Conservation (phyloP, 2,888 invertebrate genomes). For the Apamea sordens region DNA sequence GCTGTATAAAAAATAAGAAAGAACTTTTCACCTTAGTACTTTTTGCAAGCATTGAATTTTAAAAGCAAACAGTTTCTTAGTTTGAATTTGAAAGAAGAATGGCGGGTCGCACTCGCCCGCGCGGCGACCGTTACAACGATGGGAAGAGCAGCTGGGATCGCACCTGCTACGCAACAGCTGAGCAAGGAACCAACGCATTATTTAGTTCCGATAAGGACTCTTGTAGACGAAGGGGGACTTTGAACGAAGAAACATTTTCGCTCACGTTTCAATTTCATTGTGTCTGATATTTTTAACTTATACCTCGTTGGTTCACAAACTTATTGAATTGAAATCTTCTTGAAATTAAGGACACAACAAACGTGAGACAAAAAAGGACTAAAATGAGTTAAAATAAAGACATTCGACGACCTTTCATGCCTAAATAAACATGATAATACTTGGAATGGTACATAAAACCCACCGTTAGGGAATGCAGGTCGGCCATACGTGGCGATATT, state of each 20-base stretch:
- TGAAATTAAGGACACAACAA: constrained; percentile 11
- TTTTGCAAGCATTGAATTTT: constrained; percentile 38
- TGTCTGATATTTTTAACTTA: constrained; percentile 5
- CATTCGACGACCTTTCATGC: constrained; percentile 23
- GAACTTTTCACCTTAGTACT: constrained; percentile 28
- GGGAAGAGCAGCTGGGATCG: constrained; percentile 71
- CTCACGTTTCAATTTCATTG: constrained; percentile 24
- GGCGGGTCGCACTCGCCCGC: constrained; percentile 61
- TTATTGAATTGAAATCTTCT: background rate
- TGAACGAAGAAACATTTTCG: constrained; percentile 37
- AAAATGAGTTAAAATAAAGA: constrained; percentile 15
- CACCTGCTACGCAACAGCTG: constrained; percentile 74
- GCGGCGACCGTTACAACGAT: constrained; percentile 70
- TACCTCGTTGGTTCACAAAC: background rate
- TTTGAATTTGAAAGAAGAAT: constrained; percentile 40
- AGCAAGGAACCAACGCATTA: constrained; percentile 57
- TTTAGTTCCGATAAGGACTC: constrained; percentile 46
- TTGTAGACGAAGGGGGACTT: constrained; percentile 49
- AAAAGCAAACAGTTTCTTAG: constrained; percentile 38
- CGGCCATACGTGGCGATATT: constrained; percentile 45
- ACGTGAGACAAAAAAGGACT: background rate
- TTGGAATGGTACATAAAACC: constrained; percentile 35
- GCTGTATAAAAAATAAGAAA: constrained; percentile 10
- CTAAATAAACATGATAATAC: constrained; percentile 45
- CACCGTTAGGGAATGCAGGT: constrained; percentile 48